Conservation (phyloP, 2,797 vertebrate genomes). For the Cyprinodon diabolis region DNA sequence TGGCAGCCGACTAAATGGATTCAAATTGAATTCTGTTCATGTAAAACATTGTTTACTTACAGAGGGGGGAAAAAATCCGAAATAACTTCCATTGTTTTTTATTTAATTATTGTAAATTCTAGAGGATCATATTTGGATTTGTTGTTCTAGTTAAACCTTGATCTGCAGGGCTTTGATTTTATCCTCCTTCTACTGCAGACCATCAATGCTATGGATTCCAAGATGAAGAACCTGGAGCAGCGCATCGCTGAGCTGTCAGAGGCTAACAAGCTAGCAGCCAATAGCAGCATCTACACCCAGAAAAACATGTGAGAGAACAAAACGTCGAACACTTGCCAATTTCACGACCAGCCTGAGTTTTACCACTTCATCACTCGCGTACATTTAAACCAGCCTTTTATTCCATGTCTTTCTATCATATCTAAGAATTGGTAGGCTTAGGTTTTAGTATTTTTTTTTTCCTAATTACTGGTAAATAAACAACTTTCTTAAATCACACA, state of each 20-base stretch:
- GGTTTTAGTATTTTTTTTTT: neutral
- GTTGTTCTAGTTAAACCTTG: slow-evolving; percentile 3
- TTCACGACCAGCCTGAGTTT: slow-evolving; percentile 24
- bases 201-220: slow-evolving; percentile 99
- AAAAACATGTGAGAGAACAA: slow-evolving; percentile 95
- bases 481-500: neutral
- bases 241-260: slow-evolving; percentile 96
- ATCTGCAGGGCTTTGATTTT: slow-evolving; percentile 24
- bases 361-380: slow-evolving; percentile 49
- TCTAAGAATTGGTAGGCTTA: neutral
- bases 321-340: slow-evolving; percentile 38
- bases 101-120: slow-evolving; percentile 23
- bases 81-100: slow-evolving; percentile 17
- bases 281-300: slow-evolving; percentile 98
- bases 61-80: slow-evolving; percentile 10
- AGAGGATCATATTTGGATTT: slow-evolving; percentile 3
- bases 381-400: slow-evolving; percentile 5
- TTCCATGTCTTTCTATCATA: slow-evolving; percentile 5
- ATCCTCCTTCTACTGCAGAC: slow-evolving; percentile 78
- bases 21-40: slow-evolving; percentile 61
- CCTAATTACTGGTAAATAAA: neutral
- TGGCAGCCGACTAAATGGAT: slow-evolving; percentile 58
- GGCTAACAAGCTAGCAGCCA: slow-evolving; percentile 98
- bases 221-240: slow-evolving; percentile 98
- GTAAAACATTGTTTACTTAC: slow-evolving; percentile 36